phyloP scores from a whole-genome alignment of 2,113 vertebrate genomes.

The Galbula dea region DNA sequence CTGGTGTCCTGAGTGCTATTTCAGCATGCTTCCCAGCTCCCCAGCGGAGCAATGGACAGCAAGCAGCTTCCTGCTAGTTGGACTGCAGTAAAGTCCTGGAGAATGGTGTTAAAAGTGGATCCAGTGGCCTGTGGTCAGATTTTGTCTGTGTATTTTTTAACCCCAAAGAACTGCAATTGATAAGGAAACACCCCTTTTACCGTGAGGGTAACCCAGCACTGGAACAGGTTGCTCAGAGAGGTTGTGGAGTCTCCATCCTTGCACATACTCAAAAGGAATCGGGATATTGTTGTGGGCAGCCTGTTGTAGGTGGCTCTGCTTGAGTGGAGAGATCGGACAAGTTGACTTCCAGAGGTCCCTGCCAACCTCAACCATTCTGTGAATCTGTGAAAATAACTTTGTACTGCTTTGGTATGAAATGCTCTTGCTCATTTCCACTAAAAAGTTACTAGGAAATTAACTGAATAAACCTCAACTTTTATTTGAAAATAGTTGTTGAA shows the following conservation, averaged over 20 bases:
- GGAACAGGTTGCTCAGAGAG: background rate
- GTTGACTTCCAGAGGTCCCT: background rate
- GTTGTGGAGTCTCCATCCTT: background rate
- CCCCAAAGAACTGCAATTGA: background rate
- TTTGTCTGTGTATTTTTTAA: background rate
- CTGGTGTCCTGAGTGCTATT: background rate
- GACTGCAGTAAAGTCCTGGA: background rate
- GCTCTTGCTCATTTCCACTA: background rate
- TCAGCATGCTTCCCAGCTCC: background rate
- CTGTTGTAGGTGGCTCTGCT: background rate
- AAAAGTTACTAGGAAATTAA: background rate
- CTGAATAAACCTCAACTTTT: background rate
- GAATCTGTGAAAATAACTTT: background rate
- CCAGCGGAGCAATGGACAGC: rapidly evolving
- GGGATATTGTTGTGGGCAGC: background rate
- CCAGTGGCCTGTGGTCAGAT: background rate
- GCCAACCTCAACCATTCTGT: background rate
- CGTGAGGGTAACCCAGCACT: background rate
- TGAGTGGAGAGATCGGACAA: background rate
- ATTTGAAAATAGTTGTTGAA: background rate
- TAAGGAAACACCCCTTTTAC: background rate
- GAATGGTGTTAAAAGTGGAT: background rate
- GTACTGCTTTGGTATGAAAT: background rate
- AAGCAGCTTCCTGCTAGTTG: background rate
- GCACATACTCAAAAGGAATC: background rate